Conservation (phyloP, 2,113 vertebrate genomes). For the Piaya cayana region DNA sequence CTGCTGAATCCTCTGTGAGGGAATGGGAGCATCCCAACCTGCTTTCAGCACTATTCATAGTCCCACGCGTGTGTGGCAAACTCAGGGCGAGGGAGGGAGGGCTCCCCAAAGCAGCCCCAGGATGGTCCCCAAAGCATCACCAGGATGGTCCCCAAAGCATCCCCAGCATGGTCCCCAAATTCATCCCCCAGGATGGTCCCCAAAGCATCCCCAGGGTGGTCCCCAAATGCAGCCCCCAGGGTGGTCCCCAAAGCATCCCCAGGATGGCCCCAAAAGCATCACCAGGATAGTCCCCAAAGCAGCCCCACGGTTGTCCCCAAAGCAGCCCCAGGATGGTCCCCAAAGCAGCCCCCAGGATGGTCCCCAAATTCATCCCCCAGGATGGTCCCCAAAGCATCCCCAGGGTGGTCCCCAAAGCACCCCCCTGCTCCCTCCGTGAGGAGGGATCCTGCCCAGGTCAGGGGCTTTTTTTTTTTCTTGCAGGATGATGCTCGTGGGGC, state of each 20-base stretch:
- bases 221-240: no score
- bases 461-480: not conserved
- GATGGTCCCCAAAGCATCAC: accelerated
- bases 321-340: no score
- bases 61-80: accelerated
- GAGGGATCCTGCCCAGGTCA: accelerated
- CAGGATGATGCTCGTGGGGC: not conserved
- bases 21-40: not conserved
- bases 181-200: no score
- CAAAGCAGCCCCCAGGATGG: no score
- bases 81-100: accelerated
- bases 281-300: no score
- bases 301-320: no score
- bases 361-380: no score
- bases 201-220: no score
- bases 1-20: not conserved
- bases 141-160: no score
- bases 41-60: not conserved
- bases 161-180: no score
- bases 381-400: accelerated
- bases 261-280: no score
- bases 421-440: accelerated
- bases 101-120: accelerated
- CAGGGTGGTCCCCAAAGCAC: not conserved
- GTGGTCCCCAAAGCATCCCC: no score